Evolutionary conservation across 2,797 vertebrate genomes (phyloP).

Genomic region (Cryptoblepharus egeriae): DNA sequence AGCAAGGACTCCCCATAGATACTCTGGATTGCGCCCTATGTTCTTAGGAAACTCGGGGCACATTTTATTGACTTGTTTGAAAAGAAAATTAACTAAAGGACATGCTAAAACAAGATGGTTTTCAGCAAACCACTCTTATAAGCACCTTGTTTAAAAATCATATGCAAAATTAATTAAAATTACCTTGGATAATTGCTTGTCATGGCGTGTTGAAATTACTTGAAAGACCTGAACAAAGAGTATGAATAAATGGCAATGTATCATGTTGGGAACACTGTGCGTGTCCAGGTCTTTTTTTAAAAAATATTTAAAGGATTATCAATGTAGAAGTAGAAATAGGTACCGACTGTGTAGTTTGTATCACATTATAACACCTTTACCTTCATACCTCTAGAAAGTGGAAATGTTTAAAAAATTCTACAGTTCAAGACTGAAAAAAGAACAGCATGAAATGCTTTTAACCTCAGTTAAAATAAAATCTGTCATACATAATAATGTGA

Average conservation of each 20-base stretch:
- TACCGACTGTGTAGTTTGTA: neutral
- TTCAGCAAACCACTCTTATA: constrained; percentile 41
- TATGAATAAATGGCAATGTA: constrained; percentile 12
- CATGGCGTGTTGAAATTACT: constrained; percentile 20
- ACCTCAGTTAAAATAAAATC: constrained; percentile 30
- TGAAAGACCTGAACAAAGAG: constrained; percentile 43
- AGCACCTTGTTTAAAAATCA: constrained; percentile 29
- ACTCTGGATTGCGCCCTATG: too few species aligned
- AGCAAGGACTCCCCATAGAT: too few species aligned
- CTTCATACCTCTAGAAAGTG: constrained; percentile 18
- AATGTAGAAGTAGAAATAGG: constrained; percentile 40
- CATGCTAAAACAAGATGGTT: constrained; percentile 28
- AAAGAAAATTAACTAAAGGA: neutral
- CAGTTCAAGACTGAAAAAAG: constrained; percentile 41
- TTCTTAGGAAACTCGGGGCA: too few species aligned
- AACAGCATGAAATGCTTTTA: constrained; percentile 27
- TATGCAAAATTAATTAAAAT: constrained; percentile 49
- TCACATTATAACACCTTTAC: neutral
- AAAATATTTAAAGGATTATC: constrained; percentile 20
- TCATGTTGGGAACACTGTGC: neutral
- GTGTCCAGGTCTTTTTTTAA: constrained; percentile 8
- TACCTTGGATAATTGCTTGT: constrained; percentile 20
- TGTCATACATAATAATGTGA: constrained; percentile 10
- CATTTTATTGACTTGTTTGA: neutral
- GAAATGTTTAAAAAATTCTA: constrained; percentile 20